phyloP scores from a whole-genome alignment of 1,140 invertebrate species.

The Melipona quadrifasciata region DNA sequence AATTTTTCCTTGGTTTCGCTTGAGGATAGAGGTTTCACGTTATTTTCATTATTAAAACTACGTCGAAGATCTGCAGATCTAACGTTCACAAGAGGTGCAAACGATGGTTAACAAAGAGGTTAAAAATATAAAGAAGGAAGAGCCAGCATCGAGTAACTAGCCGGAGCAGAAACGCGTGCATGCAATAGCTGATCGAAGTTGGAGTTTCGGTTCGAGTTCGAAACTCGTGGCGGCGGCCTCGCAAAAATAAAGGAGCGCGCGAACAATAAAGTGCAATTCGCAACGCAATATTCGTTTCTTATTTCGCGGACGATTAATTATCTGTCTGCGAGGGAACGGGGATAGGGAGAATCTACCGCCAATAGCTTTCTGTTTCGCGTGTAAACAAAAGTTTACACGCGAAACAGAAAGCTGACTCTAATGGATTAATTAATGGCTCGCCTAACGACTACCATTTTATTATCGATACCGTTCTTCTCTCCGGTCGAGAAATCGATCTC shows the following conservation, averaged over 20 bases:
- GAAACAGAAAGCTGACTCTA: conserved; percentile 60
- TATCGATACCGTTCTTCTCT: conserved; percentile 25
- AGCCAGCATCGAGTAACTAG: not conserved
- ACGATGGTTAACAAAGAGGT: not conserved
- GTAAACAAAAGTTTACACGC: conserved; percentile 40
- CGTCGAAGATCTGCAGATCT: not conserved
- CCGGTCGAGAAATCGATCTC: conserved; percentile 6
- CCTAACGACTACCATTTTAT: conserved; percentile 69
- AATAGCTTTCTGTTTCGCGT: too few species aligned
- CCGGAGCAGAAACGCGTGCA: not conserved
- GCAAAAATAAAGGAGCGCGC: conserved; percentile 25
- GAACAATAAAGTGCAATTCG: conserved; percentile 63
- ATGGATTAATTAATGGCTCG: conserved; percentile 73
- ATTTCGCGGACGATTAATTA: conserved; percentile 72
- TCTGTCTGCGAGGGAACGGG: not conserved
- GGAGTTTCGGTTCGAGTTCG: not conserved
- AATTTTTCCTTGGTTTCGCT: not conserved
- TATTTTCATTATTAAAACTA: not conserved
- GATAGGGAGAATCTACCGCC: too few species aligned
- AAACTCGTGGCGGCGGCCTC: not conserved
- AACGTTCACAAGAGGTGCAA: conserved; percentile 8
- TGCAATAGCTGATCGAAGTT: not conserved
- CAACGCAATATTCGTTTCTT: conserved; percentile 70
- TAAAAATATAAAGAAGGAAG: conserved; percentile 19
- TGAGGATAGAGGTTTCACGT: not conserved